A percentile compares a stretch with the other conserved stretches of the same genome.
phyloP scores from a whole-genome alignment of 2,113 vertebrate species.

The Sander vitreus region DNA sequence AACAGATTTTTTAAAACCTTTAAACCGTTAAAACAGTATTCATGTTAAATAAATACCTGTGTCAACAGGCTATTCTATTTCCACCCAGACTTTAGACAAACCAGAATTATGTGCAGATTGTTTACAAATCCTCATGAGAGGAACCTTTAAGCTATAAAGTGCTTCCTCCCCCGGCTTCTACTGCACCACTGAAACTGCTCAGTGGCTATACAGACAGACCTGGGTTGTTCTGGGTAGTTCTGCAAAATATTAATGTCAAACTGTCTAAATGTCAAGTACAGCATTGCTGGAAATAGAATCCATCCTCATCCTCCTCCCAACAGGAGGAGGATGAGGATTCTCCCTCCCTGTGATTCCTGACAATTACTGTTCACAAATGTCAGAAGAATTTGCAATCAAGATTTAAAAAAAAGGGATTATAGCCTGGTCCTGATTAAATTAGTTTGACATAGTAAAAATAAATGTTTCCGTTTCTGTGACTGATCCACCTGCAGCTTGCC shows the following conservation, averaged over 20 bases:
- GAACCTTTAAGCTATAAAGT: background rate
- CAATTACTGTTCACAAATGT: background rate
- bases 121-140: background rate
- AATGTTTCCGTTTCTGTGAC: background rate
- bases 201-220: constrained; percentile 18
- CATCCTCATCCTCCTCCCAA: background rate
- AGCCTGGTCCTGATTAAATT: background rate
- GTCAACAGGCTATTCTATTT: background rate
- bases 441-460: background rate
- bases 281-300: constrained; percentile 11
- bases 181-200: constrained; percentile 12
- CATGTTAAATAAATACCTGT: background rate
- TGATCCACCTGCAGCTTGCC: background rate
- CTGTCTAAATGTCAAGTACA: constrained; percentile 25
- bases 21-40: background rate
- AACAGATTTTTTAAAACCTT: too few relatives aligned
- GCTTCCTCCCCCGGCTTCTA: background rate
- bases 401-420: background rate
- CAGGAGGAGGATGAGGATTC: too few relatives aligned
- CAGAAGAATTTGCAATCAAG: background rate
- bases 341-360: constrained; percentile 6
- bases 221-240: constrained; percentile 34
- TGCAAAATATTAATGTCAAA: constrained; percentile 49
- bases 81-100: background rate
- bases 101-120: background rate